phyloP scores from a whole-genome alignment of 92 coral and sea anemone genomes.

The Desmophyllum pertusum region DNA sequence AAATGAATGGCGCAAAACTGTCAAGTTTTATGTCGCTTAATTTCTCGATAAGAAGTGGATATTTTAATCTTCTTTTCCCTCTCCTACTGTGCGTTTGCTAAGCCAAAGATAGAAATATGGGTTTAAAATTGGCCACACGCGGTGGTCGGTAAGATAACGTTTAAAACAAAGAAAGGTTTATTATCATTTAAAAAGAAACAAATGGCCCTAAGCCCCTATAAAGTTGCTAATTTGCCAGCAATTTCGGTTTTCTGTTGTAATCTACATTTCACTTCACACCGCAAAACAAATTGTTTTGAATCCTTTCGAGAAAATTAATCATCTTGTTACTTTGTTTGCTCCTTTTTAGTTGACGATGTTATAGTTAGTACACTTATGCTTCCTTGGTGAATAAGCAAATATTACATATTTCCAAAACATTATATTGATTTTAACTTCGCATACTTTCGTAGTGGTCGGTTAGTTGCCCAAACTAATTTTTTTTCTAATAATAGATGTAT shows the following conservation, averaged over 20 bases:
- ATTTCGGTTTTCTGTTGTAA: neutral
- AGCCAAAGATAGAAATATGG: neutral
- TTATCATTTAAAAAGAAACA: neutral
- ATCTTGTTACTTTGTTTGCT: neutral
- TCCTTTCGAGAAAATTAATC: neutral
- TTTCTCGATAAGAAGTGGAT: neutral
- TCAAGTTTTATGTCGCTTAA: neutral
- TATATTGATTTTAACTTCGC: neutral
- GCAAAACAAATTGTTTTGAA: slow-evolving; percentile 5
- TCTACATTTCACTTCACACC: neutral
- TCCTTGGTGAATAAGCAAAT: neutral
- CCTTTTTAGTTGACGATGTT: neutral
- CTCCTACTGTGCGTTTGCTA: slow-evolving; percentile 18
- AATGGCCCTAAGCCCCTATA: neutral
- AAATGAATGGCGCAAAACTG: slow-evolving; percentile 13
- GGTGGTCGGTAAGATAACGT: slow-evolving; percentile 31
- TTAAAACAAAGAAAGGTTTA: neutral
- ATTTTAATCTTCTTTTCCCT: slow-evolving; percentile 5
- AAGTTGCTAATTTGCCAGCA: slow-evolving; percentile 13
- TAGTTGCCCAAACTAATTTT: neutral
- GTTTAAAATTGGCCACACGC: slow-evolving; percentile 24
- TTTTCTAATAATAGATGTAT: neutral
- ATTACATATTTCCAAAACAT: neutral
- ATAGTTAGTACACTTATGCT: neutral
- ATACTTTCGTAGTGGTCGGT: neutral